Evolutionary conservation across 2,888 invertebrate species (phyloP), one percentile per base, ranked within the genome.

Genomic region (Yponomeuta sedellus): DNA sequence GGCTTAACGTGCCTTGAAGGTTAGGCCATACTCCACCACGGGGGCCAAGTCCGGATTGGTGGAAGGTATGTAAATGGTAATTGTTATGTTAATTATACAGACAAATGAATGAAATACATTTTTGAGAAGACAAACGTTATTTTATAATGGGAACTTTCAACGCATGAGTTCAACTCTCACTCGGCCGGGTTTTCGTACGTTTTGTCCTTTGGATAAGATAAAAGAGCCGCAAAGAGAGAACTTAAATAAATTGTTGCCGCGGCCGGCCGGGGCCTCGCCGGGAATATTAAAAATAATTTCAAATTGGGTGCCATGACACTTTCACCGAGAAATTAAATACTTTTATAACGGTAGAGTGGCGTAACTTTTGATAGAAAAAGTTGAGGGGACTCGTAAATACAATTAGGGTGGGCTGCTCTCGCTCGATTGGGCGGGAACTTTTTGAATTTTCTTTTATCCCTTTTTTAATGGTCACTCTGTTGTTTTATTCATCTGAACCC

Each of bases 331-430:
- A 83, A 86, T 87, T 87, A 86, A 87, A 87, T 83, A 84, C 83
- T 83, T 82, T 82, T 78, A 80, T 80, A 81, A 78, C 76, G 72
- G 73, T 76, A 75, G 75, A 78, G 77, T 74, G 72, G 71, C 74
- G 75, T 75, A 88, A 87, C 82, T 86, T 85, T 86, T 82, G 86
- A 87, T 88, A 85, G 87, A 88, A 89, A 88, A 89, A 88, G 88
- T 88, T 89, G 72, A 28, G 67, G 72, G 73, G 74, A 76, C 75
- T 81, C 85, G 83, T 87, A 86, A 88, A 88, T 84, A 86, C 82
- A 85, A 87, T 88, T 86, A 88, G 78, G 79, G 71, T 71, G 70
- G 70, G 20, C 67, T 44, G 70, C 77, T 74, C 78, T 71, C 78
- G 76, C 78, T 77, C 81, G 77, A 87, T 85, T 77, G 78, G 72